Base-by-base conservation (phyloP, 2,888 invertebrate genomes). In the Anorthoa munda region DNA sequence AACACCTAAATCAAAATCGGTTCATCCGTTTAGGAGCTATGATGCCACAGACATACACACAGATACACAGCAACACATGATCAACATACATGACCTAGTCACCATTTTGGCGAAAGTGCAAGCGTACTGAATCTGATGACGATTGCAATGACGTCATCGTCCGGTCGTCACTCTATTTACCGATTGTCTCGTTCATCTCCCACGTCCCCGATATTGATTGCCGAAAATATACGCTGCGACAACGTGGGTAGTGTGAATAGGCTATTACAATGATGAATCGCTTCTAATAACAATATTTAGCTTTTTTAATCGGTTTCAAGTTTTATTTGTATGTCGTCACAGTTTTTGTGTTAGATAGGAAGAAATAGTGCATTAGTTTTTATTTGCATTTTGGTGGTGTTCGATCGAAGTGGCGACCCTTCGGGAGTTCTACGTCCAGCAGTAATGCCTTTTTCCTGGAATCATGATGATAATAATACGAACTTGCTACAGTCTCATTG, bases 141-240 rank as follows among this genome's bases (percentile, higher is more conserved):
- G 53, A 18, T 63, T 58, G 21, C 11, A 0, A 63, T 76, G 67
- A 45, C 48, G 50, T 26, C 67, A 72, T 51, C 61, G 17, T 45
- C 66, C 63, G 68, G 80, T 79, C 83, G 58, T 48, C 21, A 66
- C 51, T 31, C 80, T 60, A 51, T 82, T 31, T 83, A 55, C 61
- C 15, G n/a, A 78, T 72, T 78, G 63, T 72, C 63, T 59, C 12
- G 46, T 26, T 9, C 12, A 15, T 63, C 50, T 65, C 63, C 68
- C 59, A 78, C 79, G 72, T 26, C 45, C 45, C 46, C 39, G 18
- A 48, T 75, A 64, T 67, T 68, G 60, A 79, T 73, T 58, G 79
- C 80, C 60, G 50, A 79, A 83, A 83, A 83, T 83, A 83, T 15
- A 21, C 13, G 39, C 23, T 23, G 61, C 56, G 66, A 78, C 63